Conservation (phyloP, 2,113 vertebrate species). For the Spermophilus dauricus region DNA sequence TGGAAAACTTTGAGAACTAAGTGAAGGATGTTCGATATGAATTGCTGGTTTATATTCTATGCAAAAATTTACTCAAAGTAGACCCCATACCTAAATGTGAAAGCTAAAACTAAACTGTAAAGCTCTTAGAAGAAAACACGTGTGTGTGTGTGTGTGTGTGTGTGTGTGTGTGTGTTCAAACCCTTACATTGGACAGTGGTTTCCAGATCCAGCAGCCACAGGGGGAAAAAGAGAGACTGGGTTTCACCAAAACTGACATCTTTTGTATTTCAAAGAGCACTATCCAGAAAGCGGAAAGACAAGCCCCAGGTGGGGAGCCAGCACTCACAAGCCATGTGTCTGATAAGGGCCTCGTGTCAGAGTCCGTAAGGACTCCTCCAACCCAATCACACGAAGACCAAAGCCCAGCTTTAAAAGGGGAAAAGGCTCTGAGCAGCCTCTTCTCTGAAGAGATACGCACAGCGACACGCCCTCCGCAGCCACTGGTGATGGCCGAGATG, state of each 20-base stretch:
- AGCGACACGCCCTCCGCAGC: accelerated
- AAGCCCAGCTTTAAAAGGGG: not conserved
- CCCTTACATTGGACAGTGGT: too few species aligned
- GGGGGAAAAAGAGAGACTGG: not conserved
- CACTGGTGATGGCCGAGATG: not conserved
- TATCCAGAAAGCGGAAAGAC: not conserved
- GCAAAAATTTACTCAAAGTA: not conserved
- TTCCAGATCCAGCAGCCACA: not conserved
- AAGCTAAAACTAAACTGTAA: not conserved
- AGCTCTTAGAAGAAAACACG: not conserved
- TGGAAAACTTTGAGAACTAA: not conserved
- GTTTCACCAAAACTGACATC: not conserved
- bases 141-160: too few species aligned
- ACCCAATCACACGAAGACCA: not conserved
- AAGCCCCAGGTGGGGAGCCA: not conserved
- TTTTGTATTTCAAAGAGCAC: not conserved
- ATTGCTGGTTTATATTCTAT: not conserved
- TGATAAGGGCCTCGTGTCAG: not conserved
- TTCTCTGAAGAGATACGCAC: not conserved
- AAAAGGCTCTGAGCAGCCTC: not conserved
- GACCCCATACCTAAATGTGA: not conserved
- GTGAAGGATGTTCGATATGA: not conserved
- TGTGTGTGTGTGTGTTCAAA: not conserved
- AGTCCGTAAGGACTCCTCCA: not conserved
- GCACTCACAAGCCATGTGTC: not conserved